These are phyloP conservation scores for Pangasianodon gigas DNA, from an alignment of 2,113 vertebrate species.

Conservation along the genomic window DNA sequence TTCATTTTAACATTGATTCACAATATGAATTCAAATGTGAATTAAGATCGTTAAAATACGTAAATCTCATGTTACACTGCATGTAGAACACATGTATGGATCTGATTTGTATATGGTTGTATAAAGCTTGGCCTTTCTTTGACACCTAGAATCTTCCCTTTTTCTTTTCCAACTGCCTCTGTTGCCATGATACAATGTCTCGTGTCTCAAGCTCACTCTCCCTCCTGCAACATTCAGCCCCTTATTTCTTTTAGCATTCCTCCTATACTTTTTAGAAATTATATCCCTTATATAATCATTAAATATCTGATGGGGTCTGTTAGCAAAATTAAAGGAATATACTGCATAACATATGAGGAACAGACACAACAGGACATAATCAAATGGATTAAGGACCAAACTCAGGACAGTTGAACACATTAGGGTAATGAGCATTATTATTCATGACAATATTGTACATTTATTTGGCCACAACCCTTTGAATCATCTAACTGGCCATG, in stretches of 20 bases:
- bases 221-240: conserved; percentile 42
- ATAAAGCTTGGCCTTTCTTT: conserved; percentile 32
- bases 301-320: not conserved
- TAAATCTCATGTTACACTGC: not conserved
- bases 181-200: conserved; percentile 53
- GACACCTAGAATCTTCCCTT: conserved; percentile 32
- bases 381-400: not conserved
- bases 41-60: not conserved
- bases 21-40: not conserved
- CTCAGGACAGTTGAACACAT: not conserved
- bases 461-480: not conserved
- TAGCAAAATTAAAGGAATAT: not conserved
- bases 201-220: conserved; percentile 21
- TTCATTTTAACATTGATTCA: not conserved
- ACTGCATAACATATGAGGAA: not conserved
- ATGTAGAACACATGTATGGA: not conserved
- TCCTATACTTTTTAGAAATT: not conserved
- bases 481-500: not conserved
- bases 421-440: not conserved
- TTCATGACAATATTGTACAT: too few species aligned
- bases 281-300: not conserved
- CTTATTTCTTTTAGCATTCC: conserved; percentile 15
- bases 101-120: conserved; percentile 35
- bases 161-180: conserved; percentile 43
- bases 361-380: not conserved